Conservation (phyloP, 2,113 vertebrate species). For the Machaerirhynchus nigripectus region DNA sequence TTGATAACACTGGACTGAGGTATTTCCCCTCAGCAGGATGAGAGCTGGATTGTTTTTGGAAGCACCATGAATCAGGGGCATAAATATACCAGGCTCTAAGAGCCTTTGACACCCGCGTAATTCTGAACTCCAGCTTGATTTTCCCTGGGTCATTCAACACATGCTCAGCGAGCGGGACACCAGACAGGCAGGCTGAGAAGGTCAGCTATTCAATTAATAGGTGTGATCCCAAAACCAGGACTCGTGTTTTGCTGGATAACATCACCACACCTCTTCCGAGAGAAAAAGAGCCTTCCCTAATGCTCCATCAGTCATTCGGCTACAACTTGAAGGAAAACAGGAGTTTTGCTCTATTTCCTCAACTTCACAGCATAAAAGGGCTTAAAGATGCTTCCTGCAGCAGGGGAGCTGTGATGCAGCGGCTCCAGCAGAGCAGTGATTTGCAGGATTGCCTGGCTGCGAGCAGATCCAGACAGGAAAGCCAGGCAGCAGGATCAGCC, state of each 20-base stretch:
- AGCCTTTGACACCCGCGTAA: not conserved
- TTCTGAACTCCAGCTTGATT: not conserved
- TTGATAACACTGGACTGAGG: not conserved
- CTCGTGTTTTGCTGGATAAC: not conserved
- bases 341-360: not conserved
- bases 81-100: conserved; percentile 25
- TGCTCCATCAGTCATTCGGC: not conserved
- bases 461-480: not conserved
- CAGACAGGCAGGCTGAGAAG: not conserved
- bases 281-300: not conserved
- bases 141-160: not conserved
- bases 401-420: not conserved
- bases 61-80: not conserved
- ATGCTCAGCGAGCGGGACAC: accelerated
- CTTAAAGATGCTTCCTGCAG: not conserved
- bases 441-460: not conserved
- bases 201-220: not conserved
- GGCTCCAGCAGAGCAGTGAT: not conserved
- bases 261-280: not conserved
- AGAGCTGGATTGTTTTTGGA: conserved; percentile 14
- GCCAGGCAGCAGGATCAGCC: not conserved
- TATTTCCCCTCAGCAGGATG: not conserved
- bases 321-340: not conserved
- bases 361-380: not conserved
- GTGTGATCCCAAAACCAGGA: not conserved